A percentile compares a stretch with the other conserved stretches of the same genome.
These are phyloP conservation scores for Julus scanicus DNA, from an alignment of 2,888 invertebrate genomes.

Conservation along the genomic window DNA sequence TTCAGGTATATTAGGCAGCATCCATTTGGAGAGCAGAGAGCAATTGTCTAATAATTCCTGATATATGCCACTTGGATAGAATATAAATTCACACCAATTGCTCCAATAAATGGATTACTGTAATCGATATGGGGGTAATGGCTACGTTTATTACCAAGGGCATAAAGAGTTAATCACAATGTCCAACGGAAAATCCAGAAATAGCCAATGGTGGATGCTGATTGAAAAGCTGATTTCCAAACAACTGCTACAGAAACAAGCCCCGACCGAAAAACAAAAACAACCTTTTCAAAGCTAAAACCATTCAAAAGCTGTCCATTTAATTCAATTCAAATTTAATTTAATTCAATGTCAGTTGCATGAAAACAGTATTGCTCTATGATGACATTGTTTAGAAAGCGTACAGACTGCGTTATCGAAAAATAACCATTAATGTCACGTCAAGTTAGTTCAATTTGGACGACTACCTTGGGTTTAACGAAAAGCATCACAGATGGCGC, in stretches of 20 bases:
- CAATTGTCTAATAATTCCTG: slow-evolving; percentile 40
- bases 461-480: too few relatives aligned
- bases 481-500: too few relatives aligned
- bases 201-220: neutral
- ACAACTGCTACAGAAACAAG: neutral
- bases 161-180: slow-evolving; percentile 27
- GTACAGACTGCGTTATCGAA: too few relatives aligned
- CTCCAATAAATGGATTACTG: slow-evolving; percentile 41
- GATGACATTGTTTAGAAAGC: too few relatives aligned
- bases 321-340: too few relatives aligned
- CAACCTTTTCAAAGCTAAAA: neutral
- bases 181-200: neutral
- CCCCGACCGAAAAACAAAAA: neutral
- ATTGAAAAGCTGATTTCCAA: neutral
- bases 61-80: neutral
- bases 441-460: too few relatives aligned
- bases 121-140: slow-evolving; percentile 31
- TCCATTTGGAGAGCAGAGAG: slow-evolving; percentile 15
- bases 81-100: slow-evolving; percentile 30
- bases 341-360: too few relatives aligned
- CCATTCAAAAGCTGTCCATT: too few relatives aligned
- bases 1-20: neutral
- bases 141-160: slow-evolving; percentile 16
- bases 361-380: too few relatives aligned
- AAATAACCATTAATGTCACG: too few relatives aligned